Evolutionary conservation across 2,797 vertebrate genomes (phyloP), one percentile per base, ranked within the genome.

Genomic region (Eulemur coronatus): DNA sequence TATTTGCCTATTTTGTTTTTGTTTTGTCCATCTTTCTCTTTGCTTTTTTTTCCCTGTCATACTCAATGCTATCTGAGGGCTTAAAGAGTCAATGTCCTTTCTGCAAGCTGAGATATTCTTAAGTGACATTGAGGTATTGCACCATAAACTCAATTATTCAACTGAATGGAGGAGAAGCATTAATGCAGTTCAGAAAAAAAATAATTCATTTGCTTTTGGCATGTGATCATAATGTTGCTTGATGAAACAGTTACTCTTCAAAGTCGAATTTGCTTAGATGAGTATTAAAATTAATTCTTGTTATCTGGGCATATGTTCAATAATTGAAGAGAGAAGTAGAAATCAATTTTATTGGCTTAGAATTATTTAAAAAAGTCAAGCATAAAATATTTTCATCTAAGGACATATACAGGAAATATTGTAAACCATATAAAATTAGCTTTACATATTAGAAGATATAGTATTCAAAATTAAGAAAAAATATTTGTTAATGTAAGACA

Each of bases 151-250:
- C 70, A 94, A 61, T 85, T 63, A 65, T 35, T 94, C 30, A 89
- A 57, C 13, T 67, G 55, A 93, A 70, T 55, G 10, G 7, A 93
- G 3, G n/a, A 6, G 9, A 86, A 87, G 7, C 38, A 91, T 46
- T 73, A 28, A 17, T 70, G 15, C 22, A 89, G 57, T 86, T 94
- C 94, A 69, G 61, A 80, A 91, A 70, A 89, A 89, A 88, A 69
- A 73, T 24, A 41, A n/a, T 57, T 59, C 50, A 13, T 76, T 92
- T 91, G 57, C 30, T 69, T 95, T 87, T 24, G 22, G 20, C 33
- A 63, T 5, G 1, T 79, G 35, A 76, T 14, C 84, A 22, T 90
- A n/a, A 67, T 73, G 8, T 52, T 91, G 24, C 26, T 61, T n/a
- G 72, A 18, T 95, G 17, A 87, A 72, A 89, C 1, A 30, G 14